Evolutionary conservation across 2,888 invertebrate species (phyloP), one percentile per base, ranked within the genome.

Genomic region (Spisula subtruncata): DNA sequence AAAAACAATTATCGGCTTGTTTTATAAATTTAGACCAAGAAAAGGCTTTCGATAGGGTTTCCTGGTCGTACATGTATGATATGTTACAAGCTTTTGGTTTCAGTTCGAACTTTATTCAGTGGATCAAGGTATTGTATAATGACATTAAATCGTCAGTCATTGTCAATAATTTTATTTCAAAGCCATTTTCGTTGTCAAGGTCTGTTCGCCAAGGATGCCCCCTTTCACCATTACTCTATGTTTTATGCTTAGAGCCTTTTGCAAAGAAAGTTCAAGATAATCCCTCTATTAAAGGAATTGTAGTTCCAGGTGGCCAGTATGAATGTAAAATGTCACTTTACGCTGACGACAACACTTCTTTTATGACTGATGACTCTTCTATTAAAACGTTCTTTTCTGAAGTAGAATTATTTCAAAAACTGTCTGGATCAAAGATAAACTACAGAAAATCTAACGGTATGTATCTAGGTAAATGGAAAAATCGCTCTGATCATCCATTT

Each of bases 21-120:
- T 51, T 93, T 80, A 91, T 93, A 48, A 83, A 71, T 88, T 66
- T 93, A 54, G 93, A 94, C 79, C 94, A 94, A 85, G 93, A 92
- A 79, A 94, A 94, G 60, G 93, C 93, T 8, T 94, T 94, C 56
- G 93, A 94, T 82, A 82, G 93, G 56, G 93, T 93, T 16, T 89
- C 86, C 46, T 91, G 92, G 83, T 83, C 86, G n/a, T 94, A 88
- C 86, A 20, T 94, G 35, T 92, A 90, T 89, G 83, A 91, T 71
- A 85, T 87, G 5, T 79, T 94, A 51, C 1, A 83, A 10, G 48
- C 87, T 14, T 93, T 92, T 85, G 92, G 93, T n/a, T 93, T 94
- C 91, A 86, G 90, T 41, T 32, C 86, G 29, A 54, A 86, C 51
- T 91, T 94, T 54, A 88, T 93, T 32, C 71, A 91, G 14, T 93